Evolutionary conservation across 1,140 invertebrate genomes (phyloP).

Genomic region (Scaptomyza hsui): DNA sequence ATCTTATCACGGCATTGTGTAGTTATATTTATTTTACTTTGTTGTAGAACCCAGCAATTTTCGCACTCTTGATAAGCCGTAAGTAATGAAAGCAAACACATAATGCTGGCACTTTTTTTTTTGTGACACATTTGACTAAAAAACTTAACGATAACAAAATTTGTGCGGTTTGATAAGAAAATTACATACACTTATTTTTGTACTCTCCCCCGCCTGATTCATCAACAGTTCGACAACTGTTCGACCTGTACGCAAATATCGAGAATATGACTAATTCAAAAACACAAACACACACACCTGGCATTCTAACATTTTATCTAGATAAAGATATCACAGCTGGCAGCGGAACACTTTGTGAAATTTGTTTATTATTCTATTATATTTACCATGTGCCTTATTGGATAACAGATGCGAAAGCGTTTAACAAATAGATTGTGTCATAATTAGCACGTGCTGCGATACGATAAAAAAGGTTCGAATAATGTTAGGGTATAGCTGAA

Average conservation of each 20-base stretch:
- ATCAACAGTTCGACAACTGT: not conserved
- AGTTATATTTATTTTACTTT: constrained; percentile 32
- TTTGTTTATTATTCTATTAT: constrained; percentile 41
- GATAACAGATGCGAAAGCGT: constrained; percentile 20
- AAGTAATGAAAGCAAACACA: constrained; percentile 37
- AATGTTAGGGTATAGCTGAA: not conserved
- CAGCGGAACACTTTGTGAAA: constrained; percentile 18
- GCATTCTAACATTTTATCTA: constrained; percentile 21
- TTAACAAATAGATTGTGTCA: constrained; percentile 15
- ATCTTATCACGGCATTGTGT: constrained; percentile 40
- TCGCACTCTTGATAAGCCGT: constrained; percentile 37
- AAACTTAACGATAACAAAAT: not conserved
- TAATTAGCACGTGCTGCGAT: constrained; percentile 18
- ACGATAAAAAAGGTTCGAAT: not conserved
- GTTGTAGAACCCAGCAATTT: constrained; percentile 37
- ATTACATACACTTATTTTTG: not conserved
- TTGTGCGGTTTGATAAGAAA: not conserved
- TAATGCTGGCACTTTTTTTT: not conserved
- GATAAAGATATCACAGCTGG: constrained; percentile 17
- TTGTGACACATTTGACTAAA: constrained; percentile 20
- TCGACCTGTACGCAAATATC: constrained; percentile 19
- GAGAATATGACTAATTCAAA: constrained; percentile 33
- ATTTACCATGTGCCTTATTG: constrained; percentile 7
- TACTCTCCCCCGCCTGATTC: constrained; percentile 17
- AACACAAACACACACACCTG: not conserved